phyloP scores from a whole-genome alignment of 2,113 vertebrate species.

The Brienomyrus brachyistius region DNA sequence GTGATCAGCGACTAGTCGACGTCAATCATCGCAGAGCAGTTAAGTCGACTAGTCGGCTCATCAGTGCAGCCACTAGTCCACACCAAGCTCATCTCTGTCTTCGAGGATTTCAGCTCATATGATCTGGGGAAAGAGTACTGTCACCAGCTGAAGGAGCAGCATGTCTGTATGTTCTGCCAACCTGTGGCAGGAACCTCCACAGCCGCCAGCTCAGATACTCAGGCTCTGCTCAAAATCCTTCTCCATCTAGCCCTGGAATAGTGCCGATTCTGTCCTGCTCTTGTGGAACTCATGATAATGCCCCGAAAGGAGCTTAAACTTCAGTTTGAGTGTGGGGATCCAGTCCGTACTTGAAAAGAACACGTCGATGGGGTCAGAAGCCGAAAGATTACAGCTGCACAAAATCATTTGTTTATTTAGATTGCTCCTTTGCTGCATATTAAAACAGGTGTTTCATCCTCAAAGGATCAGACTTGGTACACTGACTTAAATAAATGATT shows the following conservation, averaged over 20 bases:
- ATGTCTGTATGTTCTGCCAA: not conserved
- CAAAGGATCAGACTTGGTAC: not conserved
- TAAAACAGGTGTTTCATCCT: not conserved
- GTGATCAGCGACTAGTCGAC: not conserved
- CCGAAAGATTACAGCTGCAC: not conserved
- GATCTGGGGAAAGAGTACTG: not conserved
- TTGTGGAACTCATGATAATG: not conserved
- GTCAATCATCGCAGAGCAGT: not conserved
- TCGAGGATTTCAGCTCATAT: not conserved
- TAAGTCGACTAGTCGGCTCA: not conserved
- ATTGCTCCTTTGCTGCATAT: not conserved
- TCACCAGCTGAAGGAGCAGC: not conserved
- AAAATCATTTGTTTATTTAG: not conserved
- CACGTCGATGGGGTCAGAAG: not conserved
- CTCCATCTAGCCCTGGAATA: not conserved
- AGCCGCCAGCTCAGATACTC: not conserved
- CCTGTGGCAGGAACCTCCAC: not conserved
- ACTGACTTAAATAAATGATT: not conserved
- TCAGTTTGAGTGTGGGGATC: not conserved
- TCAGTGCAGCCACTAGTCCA: not conserved
- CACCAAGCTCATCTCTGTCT: not conserved
- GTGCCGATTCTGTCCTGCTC: not conserved
- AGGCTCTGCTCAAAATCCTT: not conserved
- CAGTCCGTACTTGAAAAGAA: not conserved
- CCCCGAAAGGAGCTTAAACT: not conserved